phyloP scores from a whole-genome alignment of 2,113 vertebrate genomes.

The Serilophus lunatus region DNA sequence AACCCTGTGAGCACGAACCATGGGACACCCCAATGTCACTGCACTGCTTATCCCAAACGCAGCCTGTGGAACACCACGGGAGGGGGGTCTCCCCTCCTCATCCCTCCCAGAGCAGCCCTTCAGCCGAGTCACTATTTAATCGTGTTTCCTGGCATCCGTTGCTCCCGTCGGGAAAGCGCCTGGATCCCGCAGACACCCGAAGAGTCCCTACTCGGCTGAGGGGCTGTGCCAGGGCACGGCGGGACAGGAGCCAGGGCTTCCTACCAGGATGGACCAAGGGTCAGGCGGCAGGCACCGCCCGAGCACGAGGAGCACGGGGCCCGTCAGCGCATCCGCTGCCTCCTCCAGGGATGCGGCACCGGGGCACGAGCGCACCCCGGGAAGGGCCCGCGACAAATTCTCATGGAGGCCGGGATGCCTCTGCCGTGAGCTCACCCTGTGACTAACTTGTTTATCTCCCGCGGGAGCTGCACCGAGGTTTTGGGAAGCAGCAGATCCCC shows the following conservation, averaged over 20 bases:
- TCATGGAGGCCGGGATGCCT: conserved; percentile 42
- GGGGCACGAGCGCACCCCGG: background rate
- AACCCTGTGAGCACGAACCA: fast-evolving
- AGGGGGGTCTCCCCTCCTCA: background rate
- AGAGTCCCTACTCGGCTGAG: background rate
- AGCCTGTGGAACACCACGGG: background rate
- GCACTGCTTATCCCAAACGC: background rate
- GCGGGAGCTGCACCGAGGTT: background rate
- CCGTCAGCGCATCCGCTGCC: background rate
- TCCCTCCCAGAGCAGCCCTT: background rate
- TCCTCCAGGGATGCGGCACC: background rate
- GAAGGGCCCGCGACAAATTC: conserved; percentile 5
- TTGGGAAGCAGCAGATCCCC: conserved; percentile 8
- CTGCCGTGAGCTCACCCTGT: conserved; percentile 26
- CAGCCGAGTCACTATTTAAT: background rate
- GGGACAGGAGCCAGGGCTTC: background rate
- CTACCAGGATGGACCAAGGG: background rate
- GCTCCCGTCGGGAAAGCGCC: fast-evolving
- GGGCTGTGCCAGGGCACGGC: background rate
- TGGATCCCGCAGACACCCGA: background rate
- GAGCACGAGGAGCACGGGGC: background rate
- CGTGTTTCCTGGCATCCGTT: fast-evolving
- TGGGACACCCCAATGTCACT: fast-evolving
- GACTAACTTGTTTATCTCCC: conserved; percentile 36
- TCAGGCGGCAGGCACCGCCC: background rate